Conservation (phyloP, 2,888 invertebrate genomes). For the Polyommatus iphigenia region DNA sequence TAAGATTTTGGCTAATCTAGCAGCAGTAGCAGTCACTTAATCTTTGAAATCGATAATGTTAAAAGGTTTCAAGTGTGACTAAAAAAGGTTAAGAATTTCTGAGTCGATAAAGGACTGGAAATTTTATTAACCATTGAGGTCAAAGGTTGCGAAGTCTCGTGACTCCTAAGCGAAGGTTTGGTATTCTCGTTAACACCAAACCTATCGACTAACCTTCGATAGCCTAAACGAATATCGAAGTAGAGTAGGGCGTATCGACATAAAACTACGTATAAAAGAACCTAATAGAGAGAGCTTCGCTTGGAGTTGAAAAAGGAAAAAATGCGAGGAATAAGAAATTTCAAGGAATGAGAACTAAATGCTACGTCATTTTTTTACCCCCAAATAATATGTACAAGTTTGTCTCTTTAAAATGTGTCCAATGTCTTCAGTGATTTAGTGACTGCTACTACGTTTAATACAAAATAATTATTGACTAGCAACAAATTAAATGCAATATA, state of each 20-base stretch:
- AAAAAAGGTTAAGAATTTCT: slow-evolving; percentile 1
- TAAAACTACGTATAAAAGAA: neutral
- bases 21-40: slow-evolving; percentile 27
- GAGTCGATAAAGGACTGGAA: neutral
- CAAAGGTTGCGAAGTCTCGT: neutral
- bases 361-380: too few relatives aligned
- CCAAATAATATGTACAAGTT: too few relatives aligned
- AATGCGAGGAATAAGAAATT: too few relatives aligned
- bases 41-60: neutral
- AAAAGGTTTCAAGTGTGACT: neutral
- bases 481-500: slow-evolving; percentile 25
- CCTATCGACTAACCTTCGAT: too few relatives aligned
- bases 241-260: neutral
- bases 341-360: too few relatives aligned
- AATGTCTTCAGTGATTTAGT: neutral
- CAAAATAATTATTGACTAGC: slow-evolving; percentile 20
- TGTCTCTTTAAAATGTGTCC: neutral
- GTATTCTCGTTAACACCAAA: slow-evolving; percentile 2
- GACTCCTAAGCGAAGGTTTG: neutral
- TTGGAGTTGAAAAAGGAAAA: too few relatives aligned
- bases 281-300: too few relatives aligned
- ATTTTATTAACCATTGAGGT: neutral
- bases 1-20: slow-evolving; percentile 28
- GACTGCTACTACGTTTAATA: slow-evolving; percentile 19
- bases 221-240: neutral